A percentile compares a stretch with the other conserved stretches of the same genome.
Conservation (phyloP, 1,140 invertebrate species). For the Anthonomus grandis region DNA sequence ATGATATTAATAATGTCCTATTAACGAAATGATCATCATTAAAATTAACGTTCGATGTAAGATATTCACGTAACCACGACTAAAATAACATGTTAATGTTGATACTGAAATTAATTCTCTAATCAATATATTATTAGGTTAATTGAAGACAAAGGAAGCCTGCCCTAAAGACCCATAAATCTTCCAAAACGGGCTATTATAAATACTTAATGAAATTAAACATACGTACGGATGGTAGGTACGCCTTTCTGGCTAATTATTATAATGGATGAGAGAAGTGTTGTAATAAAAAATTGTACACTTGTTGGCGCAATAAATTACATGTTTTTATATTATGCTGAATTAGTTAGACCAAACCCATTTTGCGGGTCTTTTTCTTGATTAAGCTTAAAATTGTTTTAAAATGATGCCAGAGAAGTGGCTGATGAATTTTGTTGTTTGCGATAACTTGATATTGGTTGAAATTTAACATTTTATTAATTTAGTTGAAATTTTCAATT, state of each 20-base stretch:
- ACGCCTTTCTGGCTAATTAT: slow-evolving; percentile 20
- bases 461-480: no score
- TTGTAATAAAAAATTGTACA: slow-evolving; percentile 29
- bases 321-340: slow-evolving; percentile 14
- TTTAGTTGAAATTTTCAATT: no score
- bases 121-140: slow-evolving; percentile 10
- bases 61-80: no score
- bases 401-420: no score
- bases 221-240: slow-evolving; percentile 17
- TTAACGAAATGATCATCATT: no score
- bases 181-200: slow-evolving; percentile 19
- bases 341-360: slow-evolving; percentile 22
- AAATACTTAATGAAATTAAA: slow-evolving; percentile 23
- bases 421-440: no score
- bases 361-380: slow-evolving; percentile 16
- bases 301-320: slow-evolving; percentile 27
- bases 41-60: no score
- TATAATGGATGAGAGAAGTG: slow-evolving; percentile 25
- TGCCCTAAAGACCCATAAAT: slow-evolving; percentile 11
- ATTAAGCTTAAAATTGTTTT: slow-evolving; percentile 16
- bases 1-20: no score
- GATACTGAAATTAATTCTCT: background rate
- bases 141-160: slow-evolving; percentile 1
- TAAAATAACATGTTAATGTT: background rate
- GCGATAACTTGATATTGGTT: no score